Evolutionary conservation across 1,140 invertebrate genomes (phyloP).

Genomic region (Stegodyphus mimosarum): DNA sequence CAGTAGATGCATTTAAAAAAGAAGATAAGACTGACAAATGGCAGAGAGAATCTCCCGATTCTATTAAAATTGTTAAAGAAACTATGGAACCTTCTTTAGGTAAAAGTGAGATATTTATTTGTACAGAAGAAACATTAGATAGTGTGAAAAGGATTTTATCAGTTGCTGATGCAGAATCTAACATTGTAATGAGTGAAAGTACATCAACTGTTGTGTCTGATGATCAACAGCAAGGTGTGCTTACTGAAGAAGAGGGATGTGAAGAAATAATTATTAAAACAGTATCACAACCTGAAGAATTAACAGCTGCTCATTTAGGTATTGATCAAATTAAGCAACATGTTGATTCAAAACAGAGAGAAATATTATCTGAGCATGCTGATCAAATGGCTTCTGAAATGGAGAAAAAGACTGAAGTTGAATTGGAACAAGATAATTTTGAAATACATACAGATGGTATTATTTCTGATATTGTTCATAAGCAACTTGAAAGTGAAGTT

Average conservation of each 20-base stretch:
- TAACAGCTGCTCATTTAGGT: too few relatives aligned
- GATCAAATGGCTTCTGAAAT: neutral
- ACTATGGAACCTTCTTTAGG: constrained; percentile 42
- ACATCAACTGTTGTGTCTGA: constrained; percentile 6
- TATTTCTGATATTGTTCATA: neutral
- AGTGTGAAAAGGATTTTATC: constrained; percentile 52
- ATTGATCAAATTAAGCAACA: neutral
- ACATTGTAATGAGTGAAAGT: constrained; percentile 17
- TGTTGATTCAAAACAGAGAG: neutral
- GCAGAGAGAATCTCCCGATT: constrained; percentile 53
- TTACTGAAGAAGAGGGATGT: too few relatives aligned
- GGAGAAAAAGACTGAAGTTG: neutral
- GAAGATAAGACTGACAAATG: constrained; percentile 38
- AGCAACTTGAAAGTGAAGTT: neutral
- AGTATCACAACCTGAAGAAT: neutral
- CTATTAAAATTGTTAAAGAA: constrained; percentile 44
- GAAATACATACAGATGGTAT: neutral
- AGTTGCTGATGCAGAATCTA: constrained; percentile 49
- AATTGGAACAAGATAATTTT: neutral
- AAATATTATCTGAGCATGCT: neutral
- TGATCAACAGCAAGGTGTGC: neutral
- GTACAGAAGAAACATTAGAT: constrained; percentile 52
- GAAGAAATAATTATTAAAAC: too few relatives aligned
- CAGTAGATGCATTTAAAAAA: constrained; percentile 44
- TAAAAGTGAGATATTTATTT: constrained; percentile 58